Conservation (phyloP, 2,888 invertebrate species). For the Rhingia rostrata region DNA sequence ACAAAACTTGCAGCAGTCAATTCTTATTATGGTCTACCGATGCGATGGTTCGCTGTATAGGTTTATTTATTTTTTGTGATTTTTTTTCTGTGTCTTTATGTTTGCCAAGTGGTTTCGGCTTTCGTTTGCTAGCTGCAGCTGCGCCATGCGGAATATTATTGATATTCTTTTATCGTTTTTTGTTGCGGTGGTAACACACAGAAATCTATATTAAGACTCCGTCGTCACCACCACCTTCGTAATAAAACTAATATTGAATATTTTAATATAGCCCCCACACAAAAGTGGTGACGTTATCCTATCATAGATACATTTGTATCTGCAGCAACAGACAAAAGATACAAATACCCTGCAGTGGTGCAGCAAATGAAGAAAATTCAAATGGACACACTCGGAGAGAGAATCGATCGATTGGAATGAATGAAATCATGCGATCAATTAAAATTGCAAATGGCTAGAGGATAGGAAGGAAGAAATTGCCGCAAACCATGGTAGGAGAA, state of each 20-base stretch:
- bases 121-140: constrained; percentile 34
- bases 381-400: constrained; percentile 42
- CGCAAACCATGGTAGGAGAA: not conserved
- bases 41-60: constrained; percentile 38
- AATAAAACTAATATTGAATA: constrained; percentile 14
- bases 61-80: constrained; percentile 49
- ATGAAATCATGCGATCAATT: constrained; percentile 74
- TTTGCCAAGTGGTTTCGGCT: constrained; percentile 41
- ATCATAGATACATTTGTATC: constrained; percentile 42
- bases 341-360: constrained; percentile 17
- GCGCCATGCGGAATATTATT: constrained; percentile 52
- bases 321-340: constrained; percentile 35
- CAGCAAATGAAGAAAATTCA: constrained; percentile 40
- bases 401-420: constrained; percentile 70
- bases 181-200: constrained; percentile 32
- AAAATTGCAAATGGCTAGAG: constrained; percentile 66
- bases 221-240: not conserved
- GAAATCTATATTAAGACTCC: constrained; percentile 40
- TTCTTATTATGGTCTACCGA: constrained; percentile 64
- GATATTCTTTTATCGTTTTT: constrained; percentile 55
- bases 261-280: constrained; percentile 5
- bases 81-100: constrained; percentile 25
- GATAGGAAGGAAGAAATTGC: constrained; percentile 49
- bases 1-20: constrained; percentile 51
- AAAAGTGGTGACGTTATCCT: constrained; percentile 12